Evolutionary conservation across 2,888 invertebrate species (phyloP).

Genomic region (Rapana venosa): DNA sequence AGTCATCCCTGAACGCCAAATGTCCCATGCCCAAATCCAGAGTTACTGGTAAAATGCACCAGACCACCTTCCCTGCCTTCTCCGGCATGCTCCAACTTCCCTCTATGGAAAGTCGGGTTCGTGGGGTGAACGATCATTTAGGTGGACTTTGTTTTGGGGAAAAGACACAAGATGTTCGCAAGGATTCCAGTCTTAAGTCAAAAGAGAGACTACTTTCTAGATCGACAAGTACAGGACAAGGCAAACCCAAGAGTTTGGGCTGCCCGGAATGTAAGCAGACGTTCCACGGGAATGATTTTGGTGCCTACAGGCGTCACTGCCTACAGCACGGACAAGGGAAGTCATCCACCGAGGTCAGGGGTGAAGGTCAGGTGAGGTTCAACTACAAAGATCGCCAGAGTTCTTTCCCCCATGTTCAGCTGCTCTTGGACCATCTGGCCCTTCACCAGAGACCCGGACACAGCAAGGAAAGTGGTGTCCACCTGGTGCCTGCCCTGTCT

Average conservation of each 20-base stretch:
- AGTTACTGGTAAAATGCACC: too few relatives aligned
- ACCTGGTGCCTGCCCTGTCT: conserved; percentile 52
- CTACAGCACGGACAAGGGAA: conserved; percentile 65
- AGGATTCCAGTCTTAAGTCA: too few relatives aligned
- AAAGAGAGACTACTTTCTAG: too few relatives aligned
- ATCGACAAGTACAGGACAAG: conserved; percentile 3
- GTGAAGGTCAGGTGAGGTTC: conserved; percentile 53
- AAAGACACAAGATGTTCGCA: too few relatives aligned
- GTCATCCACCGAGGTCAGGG: conserved; percentile 30
- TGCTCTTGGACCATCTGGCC: conserved; percentile 56
- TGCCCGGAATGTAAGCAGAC: conserved; percentile 71
- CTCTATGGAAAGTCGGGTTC: too few relatives aligned
- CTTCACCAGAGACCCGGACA: conserved; percentile 30
- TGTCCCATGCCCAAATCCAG: neutral
- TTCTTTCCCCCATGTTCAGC: conserved; percentile 57
- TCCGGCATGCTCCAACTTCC: too few relatives aligned
- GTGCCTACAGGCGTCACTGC: conserved; percentile 72
- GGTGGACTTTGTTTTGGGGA: too few relatives aligned
- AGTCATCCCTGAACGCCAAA: neutral
- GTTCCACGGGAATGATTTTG: conserved; percentile 73
- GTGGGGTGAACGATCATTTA: too few relatives aligned
- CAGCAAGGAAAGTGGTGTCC: neutral
- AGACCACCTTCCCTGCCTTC: too few relatives aligned
- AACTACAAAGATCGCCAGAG: conserved; percentile 61
- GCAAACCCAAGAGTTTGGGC: conserved; percentile 63